Evolutionary conservation across 35 echinoderm and acorn worm species (phyloP).

Genomic region (Heliocidaris tuberculata): DNA sequence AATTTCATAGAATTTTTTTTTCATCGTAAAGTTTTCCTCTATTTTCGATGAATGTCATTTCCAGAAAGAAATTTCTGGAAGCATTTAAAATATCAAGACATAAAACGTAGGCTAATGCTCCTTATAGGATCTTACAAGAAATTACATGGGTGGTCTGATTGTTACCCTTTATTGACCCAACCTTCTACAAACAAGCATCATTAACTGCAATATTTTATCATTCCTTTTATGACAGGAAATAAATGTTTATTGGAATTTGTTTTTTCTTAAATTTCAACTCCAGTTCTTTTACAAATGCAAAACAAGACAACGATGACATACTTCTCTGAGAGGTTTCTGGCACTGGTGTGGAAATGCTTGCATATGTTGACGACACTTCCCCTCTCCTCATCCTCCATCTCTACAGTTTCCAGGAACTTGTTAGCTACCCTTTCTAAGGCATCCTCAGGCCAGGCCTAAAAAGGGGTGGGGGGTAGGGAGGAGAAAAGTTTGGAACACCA

Average conservation of each 20-base stretch:
- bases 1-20: too few species aligned
- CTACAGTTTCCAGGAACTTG: slow-evolving; percentile 93
- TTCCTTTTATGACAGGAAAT: too few species aligned
- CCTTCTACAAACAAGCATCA: not conserved
- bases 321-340: slow-evolving; percentile 82
- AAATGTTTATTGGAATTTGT: too few species aligned
- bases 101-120: not conserved
- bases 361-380: slow-evolving; percentile 87
- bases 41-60: not conserved
- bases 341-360: slow-evolving; percentile 94
- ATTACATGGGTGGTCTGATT: not conserved
- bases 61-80: too few species aligned
- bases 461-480: not conserved
- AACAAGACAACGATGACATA: slow-evolving; percentile 29
- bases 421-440: slow-evolving; percentile 91
- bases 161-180: not conserved
- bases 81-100: not conserved
- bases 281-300: too few species aligned
- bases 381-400: slow-evolving; percentile 96
- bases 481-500: not conserved
- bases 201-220: not conserved
- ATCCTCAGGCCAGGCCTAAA: slow-evolving; percentile 98
- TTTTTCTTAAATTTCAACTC: too few species aligned
- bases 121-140: not conserved
- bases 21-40: not conserved